These are phyloP conservation scores for Ophraella communa DNA, from an alignment of 2,888 invertebrate genomes.

Conservation along the genomic window DNA sequence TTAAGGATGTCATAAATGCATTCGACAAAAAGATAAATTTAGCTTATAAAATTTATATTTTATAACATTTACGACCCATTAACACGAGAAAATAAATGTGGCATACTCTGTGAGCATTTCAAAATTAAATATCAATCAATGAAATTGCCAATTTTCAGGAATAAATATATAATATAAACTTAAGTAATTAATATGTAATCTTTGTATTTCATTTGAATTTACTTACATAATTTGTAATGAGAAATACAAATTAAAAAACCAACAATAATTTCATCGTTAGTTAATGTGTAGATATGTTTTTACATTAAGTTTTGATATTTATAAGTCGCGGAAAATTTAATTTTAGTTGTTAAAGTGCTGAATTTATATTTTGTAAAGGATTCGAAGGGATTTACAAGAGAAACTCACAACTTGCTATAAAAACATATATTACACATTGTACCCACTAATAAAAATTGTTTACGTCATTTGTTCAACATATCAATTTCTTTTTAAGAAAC, in stretches of 20 bases:
- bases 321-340: no score
- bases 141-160: slow-evolving; percentile 19
- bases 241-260: slow-evolving; percentile 15
- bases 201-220: slow-evolving; percentile 5
- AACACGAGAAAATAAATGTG: no score
- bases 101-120: not conserved
- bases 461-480: not conserved
- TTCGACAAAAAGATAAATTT: not conserved
- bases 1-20: not conserved
- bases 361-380: not conserved
- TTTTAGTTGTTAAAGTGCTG: not conserved
- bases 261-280: slow-evolving; percentile 12
- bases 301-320: not conserved
- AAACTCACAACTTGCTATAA: not conserved
- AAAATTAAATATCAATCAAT: not conserved
- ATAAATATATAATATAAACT: slow-evolving; percentile 11
- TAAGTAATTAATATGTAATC: slow-evolving; percentile 4
- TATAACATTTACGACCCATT: no score
- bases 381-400: not conserved
- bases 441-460: not conserved
- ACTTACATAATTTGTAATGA: slow-evolving; percentile 10
- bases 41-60: not conserved
- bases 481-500: not conserved
- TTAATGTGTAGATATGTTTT: not conserved
- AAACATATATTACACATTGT: not conserved